A percentile compares a stretch with the other conserved stretches of the same genome.
phyloP scores from a whole-genome alignment of 2,113 vertebrate species.

The Phalacrocorax aristotelis region DNA sequence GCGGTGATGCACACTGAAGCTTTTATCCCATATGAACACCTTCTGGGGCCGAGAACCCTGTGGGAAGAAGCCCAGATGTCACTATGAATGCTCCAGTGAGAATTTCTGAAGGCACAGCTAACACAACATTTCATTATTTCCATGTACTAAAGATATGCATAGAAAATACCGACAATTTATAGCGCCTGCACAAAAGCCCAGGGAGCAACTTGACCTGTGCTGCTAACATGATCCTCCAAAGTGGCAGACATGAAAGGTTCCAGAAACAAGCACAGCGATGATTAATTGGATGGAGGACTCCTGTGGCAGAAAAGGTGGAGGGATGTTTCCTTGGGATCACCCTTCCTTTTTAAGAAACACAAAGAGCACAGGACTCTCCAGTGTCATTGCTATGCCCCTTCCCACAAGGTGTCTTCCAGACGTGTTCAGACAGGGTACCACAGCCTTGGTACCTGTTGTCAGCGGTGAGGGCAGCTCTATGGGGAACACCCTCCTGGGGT shows the following conservation, averaged over 20 bases:
- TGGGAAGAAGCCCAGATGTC: not conserved
- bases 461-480: not conserved
- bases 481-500: not conserved
- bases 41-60: not conserved
- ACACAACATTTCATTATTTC: not conserved
- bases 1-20: not conserved
- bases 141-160: accelerated
- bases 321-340: not conserved
- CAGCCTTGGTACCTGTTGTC: not conserved
- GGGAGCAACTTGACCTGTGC: not conserved
- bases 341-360: not conserved
- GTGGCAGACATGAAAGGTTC: not conserved
- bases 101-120: not conserved
- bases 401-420: not conserved
- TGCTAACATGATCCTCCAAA: not conserved
- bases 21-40: not conserved
- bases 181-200: not conserved
- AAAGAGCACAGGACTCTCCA: accelerated
- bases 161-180: not conserved
- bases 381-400: not conserved
- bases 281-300: not conserved
- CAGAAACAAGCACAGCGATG: not conserved
- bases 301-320: not conserved
- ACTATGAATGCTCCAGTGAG: not conserved
- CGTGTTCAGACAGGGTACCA: too few species aligned